phyloP scores from a whole-genome alignment of 2,113 vertebrate species.

The Carassius carassius region DNA sequence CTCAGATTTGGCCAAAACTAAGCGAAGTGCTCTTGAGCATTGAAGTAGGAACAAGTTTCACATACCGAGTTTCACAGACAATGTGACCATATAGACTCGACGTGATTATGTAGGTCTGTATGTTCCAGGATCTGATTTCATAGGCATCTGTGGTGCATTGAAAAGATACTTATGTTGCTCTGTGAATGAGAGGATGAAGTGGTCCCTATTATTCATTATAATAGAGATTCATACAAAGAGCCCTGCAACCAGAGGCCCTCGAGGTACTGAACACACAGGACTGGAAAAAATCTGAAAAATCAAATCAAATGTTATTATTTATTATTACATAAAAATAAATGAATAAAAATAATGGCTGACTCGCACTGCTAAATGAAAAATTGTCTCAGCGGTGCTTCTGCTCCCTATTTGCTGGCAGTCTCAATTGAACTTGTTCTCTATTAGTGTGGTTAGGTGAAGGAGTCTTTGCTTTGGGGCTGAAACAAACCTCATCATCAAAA shows the following conservation, averaged over 20 bases:
- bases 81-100: background rate
- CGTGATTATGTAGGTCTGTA: background rate
- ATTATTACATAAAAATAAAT: too few species aligned
- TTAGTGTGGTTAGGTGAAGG: background rate
- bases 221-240: conserved; percentile 20
- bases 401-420: background rate
- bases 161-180: background rate
- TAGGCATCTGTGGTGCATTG: conserved; percentile 11
- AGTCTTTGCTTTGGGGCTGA: background rate
- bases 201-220: conserved; percentile 12
- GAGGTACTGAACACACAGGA: background rate
- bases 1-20: conserved; percentile 20
- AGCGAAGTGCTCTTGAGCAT: conserved; percentile 1
- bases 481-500: conserved; percentile 11
- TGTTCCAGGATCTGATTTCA: conserved; percentile 12
- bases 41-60: conserved; percentile 2
- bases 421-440: background rate
- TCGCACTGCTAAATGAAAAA: background rate
- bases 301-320: too few species aligned
- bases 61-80: background rate
- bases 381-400: background rate
- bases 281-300: background rate
- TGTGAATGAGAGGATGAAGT: conserved; percentile 16
- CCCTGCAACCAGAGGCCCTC: background rate
- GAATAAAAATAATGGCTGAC: too few species aligned